A percentile compares a stretch with the other conserved stretches of the same genome.
These are phyloP conservation scores for Nymphalis polychloros DNA, from an alignment of 2,888 invertebrate species.

Conservation along the genomic window DNA sequence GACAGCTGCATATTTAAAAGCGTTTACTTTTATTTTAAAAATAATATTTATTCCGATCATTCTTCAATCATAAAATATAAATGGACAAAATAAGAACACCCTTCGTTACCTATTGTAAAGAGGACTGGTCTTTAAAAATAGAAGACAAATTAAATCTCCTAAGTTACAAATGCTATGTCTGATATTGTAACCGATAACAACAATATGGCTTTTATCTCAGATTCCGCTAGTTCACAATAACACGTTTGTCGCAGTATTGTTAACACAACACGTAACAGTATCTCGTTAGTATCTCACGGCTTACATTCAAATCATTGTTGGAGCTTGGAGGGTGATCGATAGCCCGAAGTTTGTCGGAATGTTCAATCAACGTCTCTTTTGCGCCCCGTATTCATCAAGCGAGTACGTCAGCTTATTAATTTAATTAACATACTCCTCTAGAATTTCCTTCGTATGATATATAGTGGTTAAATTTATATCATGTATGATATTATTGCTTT, in stretches of 20 bases:
- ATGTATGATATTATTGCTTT: not conserved
- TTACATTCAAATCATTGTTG: conserved; percentile 13
- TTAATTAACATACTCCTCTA: conserved; percentile 26
- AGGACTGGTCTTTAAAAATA: no score
- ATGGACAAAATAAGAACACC: no score
- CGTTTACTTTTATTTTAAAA: no score
- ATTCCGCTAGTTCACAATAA: not conserved
- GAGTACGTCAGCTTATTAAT: conserved; percentile 31
- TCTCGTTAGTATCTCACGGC: conserved; percentile 21
- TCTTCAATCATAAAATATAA: no score
- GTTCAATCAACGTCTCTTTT: conserved; percentile 42
- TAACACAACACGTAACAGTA: conserved; percentile 3
- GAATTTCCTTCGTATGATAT: conserved; percentile 11
- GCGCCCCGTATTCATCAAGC: conserved; percentile 38
- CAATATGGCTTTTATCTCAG: not conserved
- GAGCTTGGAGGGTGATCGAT: conserved; percentile 34
- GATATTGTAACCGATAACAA: not conserved
- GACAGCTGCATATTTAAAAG: no score
- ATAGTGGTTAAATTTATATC: not conserved
- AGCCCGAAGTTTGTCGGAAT: conserved; percentile 34
- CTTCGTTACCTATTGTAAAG: no score
- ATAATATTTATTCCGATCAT: no score
- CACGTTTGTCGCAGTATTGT: not conserved
- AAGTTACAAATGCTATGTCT: not conserved
- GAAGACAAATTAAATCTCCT: not conserved